Base-by-base conservation (phyloP, 2,113 vertebrate species). In the Motacilla tschutschensis region DNA sequence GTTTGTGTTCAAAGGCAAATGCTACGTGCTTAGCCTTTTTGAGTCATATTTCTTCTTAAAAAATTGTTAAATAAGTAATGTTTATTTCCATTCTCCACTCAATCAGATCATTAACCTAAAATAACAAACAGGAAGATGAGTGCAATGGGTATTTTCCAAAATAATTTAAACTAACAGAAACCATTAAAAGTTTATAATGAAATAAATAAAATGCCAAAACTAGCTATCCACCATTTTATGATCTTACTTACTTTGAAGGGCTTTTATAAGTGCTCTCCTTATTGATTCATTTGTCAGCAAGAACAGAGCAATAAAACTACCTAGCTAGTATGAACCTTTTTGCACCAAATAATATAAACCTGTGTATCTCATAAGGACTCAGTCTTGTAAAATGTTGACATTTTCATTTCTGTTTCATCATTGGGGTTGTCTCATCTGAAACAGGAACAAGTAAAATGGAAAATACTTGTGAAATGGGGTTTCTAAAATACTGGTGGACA, bases 211-310 rank as follows among this genome's bases (percentile, higher is more conserved):
- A 90, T 53, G 67, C 47, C 94, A 82, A 92, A 95, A 93, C 79
- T 89, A 89, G 53, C 63, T 80, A 76, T 65, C 74, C 57, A 66
- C 26, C 19, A 47, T 86, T 95, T 96, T 95, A 95, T 85, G 77
- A 82, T 89, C 83, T 85, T 85, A 83, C 78, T 74, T 92, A 80
- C 53, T 80, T 92, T 93, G 79, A 95, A 95, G 76, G 81, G 70
- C 57, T 95, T 96, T 93, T 91, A 43, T 89, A 96, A 96, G 79
- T 92, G 65, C 50, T 93, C 59, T 87, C 29, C 48, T 91, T 93
- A 93, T 85, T 97, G 95, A 97, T 96, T 94, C 93, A 95, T 92
- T 82, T 89, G 76, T 93, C 88, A 44, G 35, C 69, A 83, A 80
- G 82, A 90, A 94, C 40, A 91, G 44, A 77, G 59, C 62, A 94